Base-by-base conservation (phyloP, 2,113 vertebrate genomes). In the Festucalex cinctus region DNA sequence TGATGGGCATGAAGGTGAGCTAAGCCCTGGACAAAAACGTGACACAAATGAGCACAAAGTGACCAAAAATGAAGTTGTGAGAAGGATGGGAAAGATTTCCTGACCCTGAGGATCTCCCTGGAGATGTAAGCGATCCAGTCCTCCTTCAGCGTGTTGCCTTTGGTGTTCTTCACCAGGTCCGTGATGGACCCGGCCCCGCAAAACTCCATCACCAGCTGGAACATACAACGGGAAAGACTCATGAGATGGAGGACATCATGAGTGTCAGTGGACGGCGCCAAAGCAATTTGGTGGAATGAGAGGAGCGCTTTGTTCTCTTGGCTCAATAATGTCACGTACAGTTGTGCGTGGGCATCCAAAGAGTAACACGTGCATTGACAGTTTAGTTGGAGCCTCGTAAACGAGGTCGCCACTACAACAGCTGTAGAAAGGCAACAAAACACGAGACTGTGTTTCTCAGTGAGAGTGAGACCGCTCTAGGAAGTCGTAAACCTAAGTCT, bases 101-200 rank as follows among this genome's bases (percentile, higher is more conserved):
- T 43, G 14, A 88, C 85, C 61, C 96, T 93, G 82, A 99, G 94
- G 83, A 99, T 98, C 85, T 99, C 97, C 80, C 97, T 86, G 86
- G 96, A 99, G 89, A 99, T 98, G 87, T 99, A 99, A 2, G 97
- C 96, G 62, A 99, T 99, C 97, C 97, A 99, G 90, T 99, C 97
- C 89, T 99, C 97, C 84, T 98, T 99, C 77, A 99, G 89, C 2
- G 93, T 90, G 88, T 98, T 99, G 48, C 97, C 97, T 89, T 99
- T 99, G 1, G 97, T 99, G 89, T 99, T 99, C 86, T 98, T 99
- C 89, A 99, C 97, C 73, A 99, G 93, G 82, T 99, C 97, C 53
- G 97, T 99, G 88, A 99, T 98, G 73, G 97, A 99, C 0, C 97
- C 97, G 0, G 97, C 97, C 35, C 97, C 97, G 80, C 97, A 99